These are phyloP conservation scores for Fragum fragum DNA, from an alignment of 2,888 invertebrate genomes.

Conservation along the genomic window DNA sequence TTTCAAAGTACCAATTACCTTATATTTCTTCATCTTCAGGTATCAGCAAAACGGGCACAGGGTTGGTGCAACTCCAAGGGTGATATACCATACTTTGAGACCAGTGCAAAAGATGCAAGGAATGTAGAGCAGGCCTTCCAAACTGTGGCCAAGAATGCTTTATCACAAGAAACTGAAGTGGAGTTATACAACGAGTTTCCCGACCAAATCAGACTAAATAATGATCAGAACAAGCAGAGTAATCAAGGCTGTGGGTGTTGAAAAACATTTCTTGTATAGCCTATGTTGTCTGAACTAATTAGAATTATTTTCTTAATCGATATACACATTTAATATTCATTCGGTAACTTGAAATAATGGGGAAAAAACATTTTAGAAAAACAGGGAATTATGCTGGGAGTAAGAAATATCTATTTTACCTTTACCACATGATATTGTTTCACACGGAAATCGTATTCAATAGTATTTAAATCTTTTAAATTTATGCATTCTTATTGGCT, in stretches of 20 bases:
- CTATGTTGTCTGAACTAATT: conserved; percentile 14
- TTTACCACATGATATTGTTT: too few species aligned
- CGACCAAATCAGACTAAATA: conserved; percentile 92
- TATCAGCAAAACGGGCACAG: conserved; percentile 90
- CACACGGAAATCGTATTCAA: too few species aligned
- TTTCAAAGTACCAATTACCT: too few species aligned
- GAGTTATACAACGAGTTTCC: conserved; percentile 99
- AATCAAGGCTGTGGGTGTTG: conserved; percentile 82
- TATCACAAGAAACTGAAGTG: conserved; percentile 93
- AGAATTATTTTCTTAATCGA: conserved; percentile 23
- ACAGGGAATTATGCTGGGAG: too few species aligned
- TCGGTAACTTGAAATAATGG: neutral
- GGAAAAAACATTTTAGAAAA: too few species aligned
- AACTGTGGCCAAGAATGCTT: conserved; percentile 98
- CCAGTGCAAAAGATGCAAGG: conserved; percentile 99
- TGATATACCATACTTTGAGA: conserved; percentile 99
- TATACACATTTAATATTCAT: conserved; percentile 17
- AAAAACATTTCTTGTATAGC: conserved; percentile 23
- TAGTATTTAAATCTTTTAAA: too few species aligned
- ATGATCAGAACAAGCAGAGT: conserved; percentile 79
- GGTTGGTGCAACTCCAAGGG: conserved; percentile 99
- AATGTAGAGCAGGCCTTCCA: conserved; percentile 99
- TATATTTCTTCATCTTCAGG: conserved; percentile 73
- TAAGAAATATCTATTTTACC: too few species aligned
- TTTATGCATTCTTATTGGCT: too few species aligned